These are phyloP conservation scores for Campopleginae sp. DNA, from an alignment of 2,888 invertebrate species.

Conservation along the genomic window DNA sequence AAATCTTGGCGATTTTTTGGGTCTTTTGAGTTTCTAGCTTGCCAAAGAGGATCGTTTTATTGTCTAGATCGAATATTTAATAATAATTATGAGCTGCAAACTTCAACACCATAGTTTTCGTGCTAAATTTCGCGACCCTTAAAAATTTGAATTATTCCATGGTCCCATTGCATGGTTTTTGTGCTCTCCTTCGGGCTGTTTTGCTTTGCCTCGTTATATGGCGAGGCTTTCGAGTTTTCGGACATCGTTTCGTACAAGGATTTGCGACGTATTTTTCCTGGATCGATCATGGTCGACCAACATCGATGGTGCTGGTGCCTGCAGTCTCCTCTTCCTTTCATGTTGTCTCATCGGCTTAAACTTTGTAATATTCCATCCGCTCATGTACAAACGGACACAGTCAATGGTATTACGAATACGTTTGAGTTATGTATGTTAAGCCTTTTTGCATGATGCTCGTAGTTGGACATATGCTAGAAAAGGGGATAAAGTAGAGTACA, in stretches of 20 bases:
- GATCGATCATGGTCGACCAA: background rate
- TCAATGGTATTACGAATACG: background rate
- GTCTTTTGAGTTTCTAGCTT: too few relatives aligned
- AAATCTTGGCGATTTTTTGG: too few relatives aligned
- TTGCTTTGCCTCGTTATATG: background rate
- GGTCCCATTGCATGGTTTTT: too few relatives aligned
- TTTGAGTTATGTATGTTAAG: background rate
- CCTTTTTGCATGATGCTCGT: slow-evolving; percentile 21
- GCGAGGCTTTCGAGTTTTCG: background rate
- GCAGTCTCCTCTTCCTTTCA: slow-evolving; percentile 40
- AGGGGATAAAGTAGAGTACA: slow-evolving; percentile 47
- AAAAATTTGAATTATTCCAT: too few relatives aligned
- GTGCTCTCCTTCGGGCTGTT: too few relatives aligned
- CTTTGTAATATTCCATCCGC: background rate
- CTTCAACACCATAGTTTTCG: too few relatives aligned
- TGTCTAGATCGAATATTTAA: too few relatives aligned
- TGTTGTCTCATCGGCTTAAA: slow-evolving; percentile 17
- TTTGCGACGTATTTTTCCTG: slow-evolving; percentile 1
- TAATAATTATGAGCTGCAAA: too few relatives aligned
- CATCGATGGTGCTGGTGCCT: too few relatives aligned
- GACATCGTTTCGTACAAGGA: background rate
- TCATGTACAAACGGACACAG: slow-evolving; percentile 11
- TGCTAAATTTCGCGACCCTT: too few relatives aligned
- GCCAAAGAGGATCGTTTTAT: too few relatives aligned
- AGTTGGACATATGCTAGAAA: slow-evolving; percentile 9